Conservation (phyloP, 2,797 vertebrate species). For the Enteromius unitaeniatus region DNA sequence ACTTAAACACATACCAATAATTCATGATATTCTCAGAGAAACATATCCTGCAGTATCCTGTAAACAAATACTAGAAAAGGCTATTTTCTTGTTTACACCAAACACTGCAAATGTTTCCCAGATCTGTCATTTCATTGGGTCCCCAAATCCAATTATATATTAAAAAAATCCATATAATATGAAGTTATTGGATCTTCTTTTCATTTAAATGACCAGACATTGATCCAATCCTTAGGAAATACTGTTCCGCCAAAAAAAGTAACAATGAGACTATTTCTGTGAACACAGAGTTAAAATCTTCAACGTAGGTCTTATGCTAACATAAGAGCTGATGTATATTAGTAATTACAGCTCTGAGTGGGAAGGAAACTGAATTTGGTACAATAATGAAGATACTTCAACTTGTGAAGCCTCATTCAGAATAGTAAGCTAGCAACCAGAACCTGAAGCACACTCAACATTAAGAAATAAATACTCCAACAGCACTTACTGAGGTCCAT, state of each 20-base stretch:
- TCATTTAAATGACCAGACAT: background rate
- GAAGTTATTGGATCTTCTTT: too few relatives aligned
- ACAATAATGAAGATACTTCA: slow-evolving; percentile 23
- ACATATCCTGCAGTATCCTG: background rate
- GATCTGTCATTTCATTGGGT: background rate
- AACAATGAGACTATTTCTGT: background rate
- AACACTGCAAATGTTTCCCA: background rate
- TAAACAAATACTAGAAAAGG: slow-evolving; percentile 2
- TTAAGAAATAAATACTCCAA: slow-evolving; percentile 4
- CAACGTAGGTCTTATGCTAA: background rate
- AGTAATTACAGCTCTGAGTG: background rate
- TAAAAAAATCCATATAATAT: background rate
- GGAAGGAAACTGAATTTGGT: background rate
- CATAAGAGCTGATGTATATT: slow-evolving; percentile 11
- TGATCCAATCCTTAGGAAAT: background rate
- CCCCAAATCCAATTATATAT: background rate
- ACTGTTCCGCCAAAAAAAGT: background rate
- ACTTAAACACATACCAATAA: background rate
- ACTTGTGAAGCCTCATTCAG: slow-evolving; percentile 25
- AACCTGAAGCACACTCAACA: slow-evolving; percentile 24
- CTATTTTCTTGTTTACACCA: background rate
- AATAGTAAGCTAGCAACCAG: background rate
- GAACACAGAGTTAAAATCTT: background rate
- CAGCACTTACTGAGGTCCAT: background rate
- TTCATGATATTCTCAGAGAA: background rate